These are phyloP conservation scores for Meloidogyne floridensis DNA, from an alignment of 1,140 invertebrate species.

Conservation along the genomic window DNA sequence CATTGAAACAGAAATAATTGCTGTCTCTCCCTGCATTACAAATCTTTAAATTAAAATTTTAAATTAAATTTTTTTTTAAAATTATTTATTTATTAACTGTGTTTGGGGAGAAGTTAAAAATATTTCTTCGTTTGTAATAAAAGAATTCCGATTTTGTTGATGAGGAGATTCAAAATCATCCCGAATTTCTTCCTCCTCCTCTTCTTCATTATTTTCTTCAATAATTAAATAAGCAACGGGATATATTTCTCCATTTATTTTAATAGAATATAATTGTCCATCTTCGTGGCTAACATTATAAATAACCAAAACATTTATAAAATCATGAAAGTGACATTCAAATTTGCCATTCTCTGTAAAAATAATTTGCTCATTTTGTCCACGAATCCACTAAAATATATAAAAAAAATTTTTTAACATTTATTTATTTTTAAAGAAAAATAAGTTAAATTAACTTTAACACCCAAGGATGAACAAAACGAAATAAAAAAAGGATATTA, in stretches of 20 bases:
- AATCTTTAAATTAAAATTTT: constrained; percentile 33
- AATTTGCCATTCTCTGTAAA: constrained; percentile 42
- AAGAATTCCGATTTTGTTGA: background rate
- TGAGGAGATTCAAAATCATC: background rate
- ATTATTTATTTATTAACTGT: constrained; percentile 30
- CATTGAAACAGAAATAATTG: constrained; percentile 51
- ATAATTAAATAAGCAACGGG: constrained; percentile 63
- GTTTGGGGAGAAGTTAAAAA: constrained; percentile 56
- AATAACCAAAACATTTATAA: constrained; percentile 60
- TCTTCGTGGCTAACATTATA: constrained; percentile 52
- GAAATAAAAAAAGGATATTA: background rate
- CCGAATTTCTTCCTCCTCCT: constrained; percentile 16
- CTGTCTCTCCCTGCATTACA: constrained; percentile 63
- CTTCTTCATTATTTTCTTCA: constrained; percentile 47
- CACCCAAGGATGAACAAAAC: too few species aligned
- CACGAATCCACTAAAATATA: constrained; percentile 27
- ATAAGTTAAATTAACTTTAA: too few species aligned
- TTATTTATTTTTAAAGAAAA: too few species aligned
- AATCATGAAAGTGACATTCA: constrained; percentile 58
- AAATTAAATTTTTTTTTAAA: background rate
- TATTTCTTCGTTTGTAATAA: background rate
- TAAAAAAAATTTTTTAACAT: background rate
- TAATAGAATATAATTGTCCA: constrained; percentile 57
- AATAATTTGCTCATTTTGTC: constrained; percentile 32
- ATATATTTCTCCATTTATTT: constrained; percentile 58